phyloP scores from a whole-genome alignment of 2,888 invertebrate genomes.

The Theristus sp. region DNA sequence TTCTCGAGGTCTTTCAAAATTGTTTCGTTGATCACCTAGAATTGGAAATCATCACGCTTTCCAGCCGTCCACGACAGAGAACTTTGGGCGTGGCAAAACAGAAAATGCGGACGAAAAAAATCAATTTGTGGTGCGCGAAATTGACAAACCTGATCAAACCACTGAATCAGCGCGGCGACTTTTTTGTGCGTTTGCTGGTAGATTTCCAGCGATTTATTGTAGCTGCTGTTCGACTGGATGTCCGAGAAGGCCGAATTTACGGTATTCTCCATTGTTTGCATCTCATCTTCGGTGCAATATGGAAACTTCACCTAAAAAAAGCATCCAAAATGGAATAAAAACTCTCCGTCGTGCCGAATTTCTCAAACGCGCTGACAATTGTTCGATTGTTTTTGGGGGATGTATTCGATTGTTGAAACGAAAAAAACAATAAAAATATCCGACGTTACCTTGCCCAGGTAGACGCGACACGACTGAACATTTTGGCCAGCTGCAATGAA shows the following conservation, averaged over 20 bases:
- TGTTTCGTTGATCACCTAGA: constrained; percentile 36
- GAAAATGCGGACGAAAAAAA: background rate
- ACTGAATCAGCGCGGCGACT: constrained; percentile 36
- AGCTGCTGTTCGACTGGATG: constrained; percentile 33
- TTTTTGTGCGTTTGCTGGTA: constrained; percentile 35
- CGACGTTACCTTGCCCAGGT: constrained; percentile 31
- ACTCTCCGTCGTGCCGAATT: too few species aligned
- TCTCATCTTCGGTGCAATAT: constrained; percentile 37
- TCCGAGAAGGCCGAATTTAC: constrained; percentile 37
- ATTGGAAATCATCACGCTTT: background rate
- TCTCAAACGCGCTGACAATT: too few species aligned
- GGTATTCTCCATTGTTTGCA: constrained; percentile 33
- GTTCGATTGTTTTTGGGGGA: background rate
- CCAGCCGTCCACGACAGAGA: background rate
- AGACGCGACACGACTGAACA: constrained; percentile 35
- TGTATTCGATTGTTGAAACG: background rate
- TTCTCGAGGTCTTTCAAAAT: constrained; percentile 35
- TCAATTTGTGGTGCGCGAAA: too few species aligned
- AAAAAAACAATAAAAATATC: too few species aligned
- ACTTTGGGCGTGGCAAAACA: background rate
- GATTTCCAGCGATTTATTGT: constrained; percentile 31
- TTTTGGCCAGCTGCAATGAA: constrained; percentile 39
- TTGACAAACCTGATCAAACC: constrained; percentile 36
- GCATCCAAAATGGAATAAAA: background rate
- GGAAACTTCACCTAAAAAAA: constrained; percentile 33